Percentiles rank a stretch among this genome's conserved stretches.
phyloP scores from a whole-genome alignment of 1,140 invertebrate genomes.

The Rhizoglyphus robini region DNA sequence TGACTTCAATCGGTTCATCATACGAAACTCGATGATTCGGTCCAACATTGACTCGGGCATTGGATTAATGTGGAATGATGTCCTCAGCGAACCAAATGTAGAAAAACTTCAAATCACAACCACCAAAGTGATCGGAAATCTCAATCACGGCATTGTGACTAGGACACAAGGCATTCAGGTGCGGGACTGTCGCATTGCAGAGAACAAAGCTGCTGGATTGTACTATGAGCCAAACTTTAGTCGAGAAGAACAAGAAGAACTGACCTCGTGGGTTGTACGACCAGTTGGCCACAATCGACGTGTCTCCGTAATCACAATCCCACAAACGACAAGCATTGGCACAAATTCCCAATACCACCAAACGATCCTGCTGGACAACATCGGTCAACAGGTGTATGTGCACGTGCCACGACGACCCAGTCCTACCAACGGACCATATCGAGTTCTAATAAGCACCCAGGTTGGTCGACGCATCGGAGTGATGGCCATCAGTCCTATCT shows the following conservation, averaged over 20 bases:
- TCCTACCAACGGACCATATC: neutral
- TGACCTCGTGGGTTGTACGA: slow-evolving; percentile 67
- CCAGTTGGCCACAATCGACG: slow-evolving; percentile 5
- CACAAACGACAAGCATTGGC: neutral
- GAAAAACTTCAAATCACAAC: slow-evolving; percentile 71
- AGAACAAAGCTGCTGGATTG: slow-evolving; percentile 74
- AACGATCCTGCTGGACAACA: neutral
- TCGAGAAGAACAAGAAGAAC: slow-evolving; percentile 67
- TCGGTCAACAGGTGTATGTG: slow-evolving; percentile 9
- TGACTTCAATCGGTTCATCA: slow-evolving; percentile 81
- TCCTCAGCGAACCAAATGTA: slow-evolving; percentile 48
- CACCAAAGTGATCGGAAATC: slow-evolving; percentile 72
- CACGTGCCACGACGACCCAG: neutral
- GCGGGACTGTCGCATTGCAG: slow-evolving; percentile 30
- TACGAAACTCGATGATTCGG: slow-evolving; percentile 62
- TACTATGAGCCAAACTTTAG: slow-evolving; percentile 78
- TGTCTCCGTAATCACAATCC: slow-evolving; percentile 25
- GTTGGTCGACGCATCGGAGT: slow-evolving; percentile 30
- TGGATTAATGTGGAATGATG: slow-evolving; percentile 72
- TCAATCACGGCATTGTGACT: slow-evolving; percentile 58
- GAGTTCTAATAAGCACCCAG: slow-evolving; percentile 22
- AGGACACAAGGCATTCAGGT: slow-evolving; percentile 28
- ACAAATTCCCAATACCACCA: neutral
- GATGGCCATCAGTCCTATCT: slow-evolving; percentile 59
- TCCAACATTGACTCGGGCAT: slow-evolving; percentile 76